These are phyloP conservation scores for Poeciliopsis infans DNA, from an alignment of 2,797 vertebrate species.

Conservation along the genomic window DNA sequence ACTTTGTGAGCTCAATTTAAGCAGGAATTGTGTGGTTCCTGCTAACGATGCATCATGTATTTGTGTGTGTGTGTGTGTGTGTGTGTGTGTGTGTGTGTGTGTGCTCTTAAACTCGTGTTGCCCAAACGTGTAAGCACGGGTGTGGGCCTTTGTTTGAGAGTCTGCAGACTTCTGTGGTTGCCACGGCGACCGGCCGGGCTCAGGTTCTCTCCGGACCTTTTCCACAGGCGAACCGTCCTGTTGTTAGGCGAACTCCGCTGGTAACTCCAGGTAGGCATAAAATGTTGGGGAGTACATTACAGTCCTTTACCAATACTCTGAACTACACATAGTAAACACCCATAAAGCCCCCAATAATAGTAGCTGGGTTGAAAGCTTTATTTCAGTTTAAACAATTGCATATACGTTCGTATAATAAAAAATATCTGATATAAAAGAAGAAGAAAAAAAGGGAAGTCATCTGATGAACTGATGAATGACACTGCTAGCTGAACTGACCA, in stretches of 20 bases:
- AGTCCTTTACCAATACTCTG: not conserved
- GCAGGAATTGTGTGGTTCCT: not conserved
- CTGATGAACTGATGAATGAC: conserved; percentile 91
- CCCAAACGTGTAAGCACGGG: conserved; percentile 10
- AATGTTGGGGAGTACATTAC: no score
- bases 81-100: conserved; percentile 27
- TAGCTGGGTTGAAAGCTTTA: conserved; percentile 42
- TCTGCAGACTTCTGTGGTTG: conserved; percentile 63
- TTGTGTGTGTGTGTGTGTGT: conserved; percentile 9
- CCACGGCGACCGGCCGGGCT: conserved; percentile 57
- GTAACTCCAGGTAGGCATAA: no score
- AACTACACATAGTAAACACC: conserved; percentile 2
- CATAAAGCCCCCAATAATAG: not conserved
- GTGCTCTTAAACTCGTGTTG: conserved; percentile 31
- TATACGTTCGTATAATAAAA: not conserved
- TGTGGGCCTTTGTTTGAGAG: conserved; percentile 53
- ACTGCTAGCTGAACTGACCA: conserved; percentile 78
- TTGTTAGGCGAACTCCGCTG: conserved; percentile 55
- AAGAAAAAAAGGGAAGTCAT: conserved; percentile 48
- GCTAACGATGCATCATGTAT: conserved; percentile 19
- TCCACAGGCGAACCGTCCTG: conserved; percentile 49
- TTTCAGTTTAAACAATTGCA: conserved; percentile 42
- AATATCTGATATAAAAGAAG: not conserved
- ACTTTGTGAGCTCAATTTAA: not conserved
- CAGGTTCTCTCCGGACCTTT: conserved; percentile 62